Evolutionary conservation across 2,113 vertebrate genomes (phyloP).

Genomic region (Scomber japonicus): DNA sequence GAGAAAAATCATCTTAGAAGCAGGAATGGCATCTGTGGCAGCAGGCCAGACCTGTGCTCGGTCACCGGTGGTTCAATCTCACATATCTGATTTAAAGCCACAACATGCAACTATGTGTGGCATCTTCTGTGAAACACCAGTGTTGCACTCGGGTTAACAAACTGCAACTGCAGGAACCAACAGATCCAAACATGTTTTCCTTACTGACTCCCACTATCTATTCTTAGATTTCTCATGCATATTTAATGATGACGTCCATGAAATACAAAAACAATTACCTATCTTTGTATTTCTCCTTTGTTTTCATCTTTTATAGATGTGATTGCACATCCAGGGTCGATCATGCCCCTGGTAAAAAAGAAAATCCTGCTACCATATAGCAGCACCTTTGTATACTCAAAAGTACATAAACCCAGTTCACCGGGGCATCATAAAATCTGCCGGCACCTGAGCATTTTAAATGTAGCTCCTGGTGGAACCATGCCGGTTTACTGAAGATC

Average conservation of each 20-base stretch:
- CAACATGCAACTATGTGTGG: neutral
- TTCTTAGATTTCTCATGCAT: slow-evolving; percentile 21
- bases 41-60: neutral
- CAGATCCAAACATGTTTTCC: slow-evolving; percentile 8
- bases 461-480: neutral
- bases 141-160: neutral
- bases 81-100: slow-evolving; percentile 22
- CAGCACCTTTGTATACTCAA: neutral
- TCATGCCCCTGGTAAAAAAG: neutral
- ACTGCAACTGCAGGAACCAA: slow-evolving; percentile 19
- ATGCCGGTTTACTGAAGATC: neutral
- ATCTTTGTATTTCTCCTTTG: neutral
- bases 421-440: neutral
- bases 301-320: neutral
- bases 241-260: neutral
- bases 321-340: neutral
- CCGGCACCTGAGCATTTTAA: too few species aligned
- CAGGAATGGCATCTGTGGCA: too few species aligned
- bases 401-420: neutral
- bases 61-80: neutral
- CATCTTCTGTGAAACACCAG: neutral
- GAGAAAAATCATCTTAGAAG: neutral
- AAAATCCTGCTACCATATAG: neutral
- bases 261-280: neutral
- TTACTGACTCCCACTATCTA: neutral